These are phyloP conservation scores for Halcyon leucocephala DNA, from an alignment of 2,797 vertebrate genomes.

Conservation along the genomic window DNA sequence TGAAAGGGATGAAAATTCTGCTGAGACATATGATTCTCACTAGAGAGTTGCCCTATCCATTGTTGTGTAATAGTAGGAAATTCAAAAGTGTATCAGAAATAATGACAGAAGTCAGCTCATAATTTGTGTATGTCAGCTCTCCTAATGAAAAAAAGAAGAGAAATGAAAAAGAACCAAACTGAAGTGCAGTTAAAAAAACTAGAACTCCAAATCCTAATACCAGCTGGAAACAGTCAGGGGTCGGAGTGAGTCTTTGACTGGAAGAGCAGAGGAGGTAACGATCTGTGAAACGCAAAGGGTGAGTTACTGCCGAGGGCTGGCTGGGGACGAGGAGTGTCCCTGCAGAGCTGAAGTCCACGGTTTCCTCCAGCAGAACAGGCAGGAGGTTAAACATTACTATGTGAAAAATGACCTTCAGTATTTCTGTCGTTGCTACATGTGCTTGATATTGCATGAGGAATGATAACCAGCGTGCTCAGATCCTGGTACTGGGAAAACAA, in stretches of 20 bases:
- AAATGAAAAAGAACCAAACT: neutral
- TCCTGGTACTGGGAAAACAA: neutral
- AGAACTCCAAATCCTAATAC: neutral
- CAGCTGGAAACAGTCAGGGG: neutral
- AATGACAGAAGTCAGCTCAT: neutral
- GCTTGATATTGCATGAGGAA: fast-evolving
- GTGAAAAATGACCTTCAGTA: fast-evolving
- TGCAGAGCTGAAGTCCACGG: fast-evolving
- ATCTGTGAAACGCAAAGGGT: neutral
- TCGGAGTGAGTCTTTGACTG: neutral
- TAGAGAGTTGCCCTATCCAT: neutral
- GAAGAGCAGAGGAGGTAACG: neutral
- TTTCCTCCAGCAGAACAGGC: neutral
- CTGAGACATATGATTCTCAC: neutral
- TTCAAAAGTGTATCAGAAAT: neutral
- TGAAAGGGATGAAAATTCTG: constrained; percentile 9
- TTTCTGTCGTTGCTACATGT: neutral
- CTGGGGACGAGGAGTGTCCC: neutral
- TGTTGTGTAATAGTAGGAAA: neutral
- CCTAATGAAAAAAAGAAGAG: neutral
- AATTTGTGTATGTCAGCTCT: neutral
- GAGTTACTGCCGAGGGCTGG: fast-evolving
- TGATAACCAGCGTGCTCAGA: fast-evolving
- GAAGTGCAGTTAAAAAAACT: neutral
- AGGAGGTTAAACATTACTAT: neutral